phyloP scores from a whole-genome alignment of 2,113 vertebrate genomes.

The Antidorcas marsupialis region DNA sequence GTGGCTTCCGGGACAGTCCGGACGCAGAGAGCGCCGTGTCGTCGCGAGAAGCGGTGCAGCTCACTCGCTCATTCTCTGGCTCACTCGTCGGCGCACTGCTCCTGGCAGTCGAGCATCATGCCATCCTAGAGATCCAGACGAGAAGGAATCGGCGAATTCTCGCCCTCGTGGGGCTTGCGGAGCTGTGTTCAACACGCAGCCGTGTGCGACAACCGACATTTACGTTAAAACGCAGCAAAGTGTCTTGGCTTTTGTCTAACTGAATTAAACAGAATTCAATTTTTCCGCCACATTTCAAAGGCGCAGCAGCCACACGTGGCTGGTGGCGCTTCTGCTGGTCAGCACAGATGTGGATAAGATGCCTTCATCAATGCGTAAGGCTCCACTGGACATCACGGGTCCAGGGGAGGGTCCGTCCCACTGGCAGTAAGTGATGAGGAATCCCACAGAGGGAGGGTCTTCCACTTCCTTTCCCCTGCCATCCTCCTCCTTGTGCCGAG shows the following conservation, averaged over 20 bases:
- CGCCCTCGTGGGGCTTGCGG: background rate
- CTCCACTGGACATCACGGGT: fast-evolving
- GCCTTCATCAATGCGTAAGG: background rate
- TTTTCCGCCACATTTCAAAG: background rate
- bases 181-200: fast-evolving
- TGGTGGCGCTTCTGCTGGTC: fast-evolving
- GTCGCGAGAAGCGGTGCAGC: background rate
- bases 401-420: fast-evolving
- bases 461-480: background rate
- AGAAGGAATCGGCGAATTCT: background rate
- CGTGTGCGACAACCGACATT: background rate
- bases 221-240: background rate
- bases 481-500: background rate
- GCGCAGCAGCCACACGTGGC: fast-evolving
- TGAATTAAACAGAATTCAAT: background rate
- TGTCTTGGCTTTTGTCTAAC: background rate
- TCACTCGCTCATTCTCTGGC: fast-evolving
- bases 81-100: background rate
- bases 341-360: no score
- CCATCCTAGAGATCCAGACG: background rate
- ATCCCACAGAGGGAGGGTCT: background rate
- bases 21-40: background rate
- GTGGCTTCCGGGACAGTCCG: background rate
- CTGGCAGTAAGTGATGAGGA: no score
- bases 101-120: background rate